A percentile compares a stretch with the other conserved stretches of the same genome.
These are phyloP conservation scores for Hylaeus anthracinus DNA, from an alignment of 1,140 invertebrate species.

Conservation along the genomic window DNA sequence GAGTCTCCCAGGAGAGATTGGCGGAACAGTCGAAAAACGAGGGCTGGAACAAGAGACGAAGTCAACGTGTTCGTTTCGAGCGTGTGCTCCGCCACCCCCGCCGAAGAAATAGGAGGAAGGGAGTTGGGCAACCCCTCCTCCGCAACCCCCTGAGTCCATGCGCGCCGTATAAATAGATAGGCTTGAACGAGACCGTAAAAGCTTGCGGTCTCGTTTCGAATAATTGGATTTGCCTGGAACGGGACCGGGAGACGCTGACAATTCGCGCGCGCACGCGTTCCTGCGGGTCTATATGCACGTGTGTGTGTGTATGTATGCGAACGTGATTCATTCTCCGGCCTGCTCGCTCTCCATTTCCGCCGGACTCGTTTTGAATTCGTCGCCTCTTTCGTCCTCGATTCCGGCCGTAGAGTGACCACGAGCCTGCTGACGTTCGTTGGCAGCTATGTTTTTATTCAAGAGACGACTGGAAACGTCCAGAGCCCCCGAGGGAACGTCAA, in stretches of 20 bases:
- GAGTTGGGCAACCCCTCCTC: background rate
- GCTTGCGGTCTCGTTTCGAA: constrained; percentile 77
- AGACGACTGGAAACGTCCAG: background rate
- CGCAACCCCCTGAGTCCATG: constrained; percentile 16
- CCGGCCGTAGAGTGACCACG: constrained; percentile 20
- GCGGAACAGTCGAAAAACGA: background rate
- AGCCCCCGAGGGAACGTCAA: background rate
- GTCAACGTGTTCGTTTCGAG: constrained; percentile 37
- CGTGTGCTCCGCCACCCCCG: constrained; percentile 23
- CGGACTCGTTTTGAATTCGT: constrained; percentile 56
- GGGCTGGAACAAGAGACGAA: constrained; percentile 16
- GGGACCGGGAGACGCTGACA: constrained; percentile 64
- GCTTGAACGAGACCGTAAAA: constrained; percentile 76
- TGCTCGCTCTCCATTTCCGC: constrained; percentile 45
- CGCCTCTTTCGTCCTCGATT: constrained; percentile 45
- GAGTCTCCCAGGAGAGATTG: constrained; percentile 17
- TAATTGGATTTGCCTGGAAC: constrained; percentile 77
- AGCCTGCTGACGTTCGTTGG: background rate
- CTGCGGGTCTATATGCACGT: constrained; percentile 31
- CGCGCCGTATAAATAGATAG: constrained; percentile 71
- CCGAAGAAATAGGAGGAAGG: constrained; percentile 23
- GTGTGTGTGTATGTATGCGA: constrained; percentile 10
- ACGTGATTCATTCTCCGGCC: constrained; percentile 39
- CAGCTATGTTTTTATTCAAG: constrained; percentile 3
- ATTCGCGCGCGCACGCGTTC: constrained; percentile 50